Base-by-base conservation (phyloP, 1,140 invertebrate species). In the Chlorops oryzae region DNA sequence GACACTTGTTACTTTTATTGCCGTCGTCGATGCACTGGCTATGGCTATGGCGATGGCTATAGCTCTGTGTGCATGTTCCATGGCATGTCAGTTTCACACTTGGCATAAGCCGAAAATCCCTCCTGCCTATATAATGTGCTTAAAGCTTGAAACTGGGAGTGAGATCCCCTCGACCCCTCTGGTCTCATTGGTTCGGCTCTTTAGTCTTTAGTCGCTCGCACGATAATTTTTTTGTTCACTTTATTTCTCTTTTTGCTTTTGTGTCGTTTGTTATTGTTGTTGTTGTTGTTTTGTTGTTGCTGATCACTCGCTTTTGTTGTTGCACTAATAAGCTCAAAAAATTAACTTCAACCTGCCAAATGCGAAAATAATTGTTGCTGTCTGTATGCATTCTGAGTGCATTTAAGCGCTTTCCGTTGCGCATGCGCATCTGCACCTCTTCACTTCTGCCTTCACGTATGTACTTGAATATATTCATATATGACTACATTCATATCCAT, bases 291-390 rank as follows among this genome's bases (percentile, higher is more conserved):
- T 28, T 38, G 22, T 47, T 18, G 18, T 47, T 47, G 21, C n/a
- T 37, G 45, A 20, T 35, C 17, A n/a, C 7, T 23, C 9, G 35
- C 37, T 46, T 18, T 44, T 38, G 32, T 37, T 48, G 20, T 20
- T 49, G 25, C 20, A 32, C 27, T 25, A 32, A 41, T 51, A 45
- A 39, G 43, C 42, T 51, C 18, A 43, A 45, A 51, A 35, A 37
- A 47, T 47, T 47, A 47, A 35, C 21, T 22, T 20, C 25, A 44
- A 28, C 42, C 23, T 44, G 44, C 51, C 51, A 52, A 52, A 52
- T 52, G 51, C 51, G 44, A 52, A 52, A 52, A 52, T 52, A 52
- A 52, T 52, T 52, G 51, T 47, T 52, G 39, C 39, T 35, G 40
- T n/a, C n/a, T n/a, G n/a, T n/a, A n/a, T n/a, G n/a, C n/a, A n/a